These are phyloP conservation scores for Tetraneura akinire DNA, from an alignment of 1,140 invertebrate species.

Conservation along the genomic window DNA sequence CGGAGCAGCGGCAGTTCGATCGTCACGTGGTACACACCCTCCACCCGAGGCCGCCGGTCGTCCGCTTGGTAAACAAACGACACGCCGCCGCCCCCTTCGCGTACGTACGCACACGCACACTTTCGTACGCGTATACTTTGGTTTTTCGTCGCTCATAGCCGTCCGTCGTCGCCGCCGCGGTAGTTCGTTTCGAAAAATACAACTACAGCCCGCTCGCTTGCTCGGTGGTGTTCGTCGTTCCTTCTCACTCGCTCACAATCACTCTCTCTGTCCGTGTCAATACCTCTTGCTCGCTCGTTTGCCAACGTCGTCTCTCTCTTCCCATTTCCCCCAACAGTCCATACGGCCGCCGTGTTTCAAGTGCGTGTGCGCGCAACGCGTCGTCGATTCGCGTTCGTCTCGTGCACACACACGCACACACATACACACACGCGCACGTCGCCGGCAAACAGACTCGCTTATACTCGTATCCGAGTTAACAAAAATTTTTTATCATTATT, in stretches of 20 bases:
- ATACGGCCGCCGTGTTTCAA: background rate
- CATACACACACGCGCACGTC: background rate
- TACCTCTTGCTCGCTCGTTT: background rate
- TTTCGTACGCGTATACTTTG: background rate
- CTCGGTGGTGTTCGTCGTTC: background rate
- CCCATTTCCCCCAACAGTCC: background rate
- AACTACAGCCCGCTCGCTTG: background rate
- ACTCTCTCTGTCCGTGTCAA: background rate
- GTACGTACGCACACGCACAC: background rate
- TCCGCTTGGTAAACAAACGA: constrained; percentile 48
- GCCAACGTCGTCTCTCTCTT: background rate
- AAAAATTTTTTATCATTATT: background rate
- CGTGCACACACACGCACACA: constrained; percentile 4
- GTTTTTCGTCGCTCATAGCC: constrained; percentile 21
- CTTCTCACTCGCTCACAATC: background rate
- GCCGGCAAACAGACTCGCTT: background rate
- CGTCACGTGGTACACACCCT: constrained; percentile 50
- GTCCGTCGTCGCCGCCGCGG: constrained; percentile 3
- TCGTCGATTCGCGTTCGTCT: constrained; percentile 40
- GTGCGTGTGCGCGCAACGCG: constrained; percentile 31
- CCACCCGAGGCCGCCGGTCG: constrained; percentile 28
- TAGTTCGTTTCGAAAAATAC: background rate
- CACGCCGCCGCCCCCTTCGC: background rate
- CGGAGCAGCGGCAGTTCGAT: constrained; percentile 32
- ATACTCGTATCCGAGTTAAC: background rate